Base-by-base conservation (phyloP, 1,140 invertebrate genomes). In the Cecropterus lyciades region DNA sequence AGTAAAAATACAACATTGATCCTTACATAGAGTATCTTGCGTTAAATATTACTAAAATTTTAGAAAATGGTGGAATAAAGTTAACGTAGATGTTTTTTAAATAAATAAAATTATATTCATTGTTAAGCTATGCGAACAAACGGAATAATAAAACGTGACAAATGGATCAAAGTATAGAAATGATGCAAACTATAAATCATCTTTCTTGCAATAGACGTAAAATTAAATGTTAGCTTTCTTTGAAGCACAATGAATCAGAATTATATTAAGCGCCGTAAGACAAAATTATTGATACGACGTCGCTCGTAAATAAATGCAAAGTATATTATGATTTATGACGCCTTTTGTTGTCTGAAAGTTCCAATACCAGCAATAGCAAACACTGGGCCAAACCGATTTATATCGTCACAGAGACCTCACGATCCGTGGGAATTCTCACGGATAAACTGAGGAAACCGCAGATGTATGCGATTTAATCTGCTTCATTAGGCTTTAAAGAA, bases 391-490 rank as follows among this genome's bases (percentile, higher is more conserved):
- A 70, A 57, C 60, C 72, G 83, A 83, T 85, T 49, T 69, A 40
- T 81, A 83, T 84, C 78, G 72, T 53, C 53, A 48, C 48, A 33
- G 20, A 33, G 66, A 53, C 76, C 67, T 74, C 77, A 75, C 68
- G 69, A 77, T 81, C 73, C 77, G 80, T 84, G 79, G 77, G 80
- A 82, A 80, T 73, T 67, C 66, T 67, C 52, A 10, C 66, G 77
- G 80, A 84, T 82, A 80, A 79, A 75, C 56, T 67, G 70, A 57
- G 62, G 73, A 70, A 67, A 69, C 43, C 63, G 70, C 71, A 79
- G 71, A 79, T 77, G 73, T 63, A 68, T 48, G 60, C 65, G 77
- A 76, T 85, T 79, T 77, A 81, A 86, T 87, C 81, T 70, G 60
- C 74, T 79, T 85, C 80, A 85, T 86, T 87, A 87, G 65, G 73